Evolutionary conservation across 2,797 vertebrate genomes (phyloP).

Genomic region (Rhincodon typus): DNA sequence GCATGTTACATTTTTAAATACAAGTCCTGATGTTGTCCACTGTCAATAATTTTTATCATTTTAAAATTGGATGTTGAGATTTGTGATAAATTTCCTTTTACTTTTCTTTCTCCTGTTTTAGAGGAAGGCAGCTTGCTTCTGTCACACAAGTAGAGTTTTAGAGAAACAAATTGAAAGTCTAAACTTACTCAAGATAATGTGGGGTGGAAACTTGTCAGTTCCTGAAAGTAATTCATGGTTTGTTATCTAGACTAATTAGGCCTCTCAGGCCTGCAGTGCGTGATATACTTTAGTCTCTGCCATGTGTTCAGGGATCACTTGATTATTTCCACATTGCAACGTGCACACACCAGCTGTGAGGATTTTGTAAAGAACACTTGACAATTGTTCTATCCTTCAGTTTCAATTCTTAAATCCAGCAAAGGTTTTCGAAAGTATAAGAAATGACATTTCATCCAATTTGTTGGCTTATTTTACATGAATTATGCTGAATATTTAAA

Average conservation of each 20-base stretch:
- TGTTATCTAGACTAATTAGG: slow-evolving; percentile 6
- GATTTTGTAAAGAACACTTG: neutral
- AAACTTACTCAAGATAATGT: neutral
- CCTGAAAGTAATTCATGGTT: slow-evolving; percentile 18
- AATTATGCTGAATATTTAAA: neutral
- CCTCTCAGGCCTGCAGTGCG: neutral
- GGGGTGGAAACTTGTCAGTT: slow-evolving; percentile 17
- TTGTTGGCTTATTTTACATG: slow-evolving; percentile 2
- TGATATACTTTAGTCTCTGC: neutral
- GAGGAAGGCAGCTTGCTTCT: neutral
- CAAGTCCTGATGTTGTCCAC: neutral
- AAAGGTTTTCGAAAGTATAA: neutral
- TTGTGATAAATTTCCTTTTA: neutral
- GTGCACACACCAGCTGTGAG: neutral
- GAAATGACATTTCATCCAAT: slow-evolving; percentile 3
- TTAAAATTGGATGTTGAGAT: neutral
- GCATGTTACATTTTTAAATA: neutral
- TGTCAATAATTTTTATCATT: neutral
- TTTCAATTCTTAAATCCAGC: neutral
- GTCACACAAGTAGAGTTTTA: neutral
- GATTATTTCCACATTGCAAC: slow-evolving; percentile 30
- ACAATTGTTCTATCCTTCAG: slow-evolving; percentile 8
- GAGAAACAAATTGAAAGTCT: neutral
- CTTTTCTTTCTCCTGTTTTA: neutral
- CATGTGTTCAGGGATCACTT: neutral